Base-by-base conservation (phyloP, 2,888 invertebrate species). In the Tolmerus cingulatus region DNA sequence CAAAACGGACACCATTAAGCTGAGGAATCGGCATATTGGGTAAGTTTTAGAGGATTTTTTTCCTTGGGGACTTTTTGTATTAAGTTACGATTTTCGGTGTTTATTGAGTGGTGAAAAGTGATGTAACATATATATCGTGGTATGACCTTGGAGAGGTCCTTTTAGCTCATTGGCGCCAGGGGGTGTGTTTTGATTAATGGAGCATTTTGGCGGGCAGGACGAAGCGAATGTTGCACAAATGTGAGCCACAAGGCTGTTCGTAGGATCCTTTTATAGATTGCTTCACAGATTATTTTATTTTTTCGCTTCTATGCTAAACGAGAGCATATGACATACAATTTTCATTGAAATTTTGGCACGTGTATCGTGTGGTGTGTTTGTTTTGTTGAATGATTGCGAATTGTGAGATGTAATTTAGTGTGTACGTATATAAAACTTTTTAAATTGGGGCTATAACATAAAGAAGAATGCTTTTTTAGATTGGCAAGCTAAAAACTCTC, bases 21-120 rank as follows among this genome's bases (percentile, higher is more conserved):
- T 97, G 84, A 94, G 97, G 51, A 95, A 97, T 91, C 95, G 96
- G 91, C 95, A 96, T 90, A 95, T 97, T 90, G 97, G 97, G 97
- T 97, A 92, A 95, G 95, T 92, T 77, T 34, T 30, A 86, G 51
- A 27, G 57, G 19, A 76, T 8, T 66, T 66, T 2, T 2, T 37
- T 7, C 74, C 12, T 23, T 2, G 16, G 30, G 74, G 14, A 16
- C 5, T 1, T 74, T n/a, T 34, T 34, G 5, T 34, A 51, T 51
- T 51, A 1, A 51, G 51, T 51, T 19, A 1, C n/a, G 51, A 51
- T n/a, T 66, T 66, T 66, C 27, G 66, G 66, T 66, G 2, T 27
- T 7, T 66, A 66, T 66, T 66, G 23, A 66, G 66, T 66, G 23
- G 66, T 66, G 27, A 66, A 9, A 12, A 66, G 66, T 66, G 66